Conservation (phyloP, 2,113 vertebrate species). For the Leptosomus discolor region DNA sequence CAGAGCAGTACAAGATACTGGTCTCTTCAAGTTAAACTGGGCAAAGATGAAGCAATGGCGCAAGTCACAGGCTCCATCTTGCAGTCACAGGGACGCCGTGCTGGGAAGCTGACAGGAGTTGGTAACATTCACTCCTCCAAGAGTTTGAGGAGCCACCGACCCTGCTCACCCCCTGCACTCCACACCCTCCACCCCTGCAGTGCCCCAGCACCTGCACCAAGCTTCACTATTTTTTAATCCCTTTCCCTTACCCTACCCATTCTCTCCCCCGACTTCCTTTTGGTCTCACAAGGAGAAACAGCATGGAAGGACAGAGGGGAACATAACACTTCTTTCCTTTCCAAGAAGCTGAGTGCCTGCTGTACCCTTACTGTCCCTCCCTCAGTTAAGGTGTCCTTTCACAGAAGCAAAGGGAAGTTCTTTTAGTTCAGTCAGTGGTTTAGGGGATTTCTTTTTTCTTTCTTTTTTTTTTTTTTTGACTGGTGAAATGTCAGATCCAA, state of each 20-base stretch:
- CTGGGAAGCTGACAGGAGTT: fast-evolving
- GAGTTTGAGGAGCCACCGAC: background rate
- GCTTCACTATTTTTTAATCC: no score
- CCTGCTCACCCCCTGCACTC: background rate
- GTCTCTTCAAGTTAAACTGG: background rate
- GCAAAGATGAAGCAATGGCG: background rate
- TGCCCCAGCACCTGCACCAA: background rate
- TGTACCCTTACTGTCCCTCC: background rate
- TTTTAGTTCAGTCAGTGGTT: background rate
- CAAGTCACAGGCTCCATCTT: background rate
- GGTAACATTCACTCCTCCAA: fast-evolving
- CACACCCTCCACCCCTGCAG: no score
- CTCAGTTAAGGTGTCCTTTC: background rate
- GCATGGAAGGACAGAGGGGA: background rate
- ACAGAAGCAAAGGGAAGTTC: background rate
- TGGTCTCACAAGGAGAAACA: background rate
- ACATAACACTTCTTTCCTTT: background rate
- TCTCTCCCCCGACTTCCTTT: background rate
- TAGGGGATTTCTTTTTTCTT: background rate
- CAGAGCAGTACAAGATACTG: background rate
- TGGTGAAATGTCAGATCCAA: background rate
- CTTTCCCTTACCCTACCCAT: background rate
- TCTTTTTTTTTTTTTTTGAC: background rate
- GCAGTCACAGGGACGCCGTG: fast-evolving
- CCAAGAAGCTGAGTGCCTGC: background rate